phyloP scores from a whole-genome alignment of 1,140 invertebrate genomes.

The Anthonomus grandis region DNA sequence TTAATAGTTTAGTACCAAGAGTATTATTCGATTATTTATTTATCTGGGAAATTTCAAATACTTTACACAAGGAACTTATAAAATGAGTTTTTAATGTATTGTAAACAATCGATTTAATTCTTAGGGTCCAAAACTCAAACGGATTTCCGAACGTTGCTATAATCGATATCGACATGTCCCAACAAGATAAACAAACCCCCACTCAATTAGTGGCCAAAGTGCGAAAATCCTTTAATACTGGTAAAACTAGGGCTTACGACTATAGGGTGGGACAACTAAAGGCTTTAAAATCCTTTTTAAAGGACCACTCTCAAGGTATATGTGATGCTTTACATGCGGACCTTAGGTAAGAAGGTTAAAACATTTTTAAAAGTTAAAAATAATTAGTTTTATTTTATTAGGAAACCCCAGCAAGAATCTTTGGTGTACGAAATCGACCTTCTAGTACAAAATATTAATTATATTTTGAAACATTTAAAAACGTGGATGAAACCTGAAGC shows the following conservation, averaged over 20 bases:
- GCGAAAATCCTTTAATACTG: conserved; percentile 57
- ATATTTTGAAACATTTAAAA: conserved; percentile 61
- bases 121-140: conserved; percentile 12
- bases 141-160: conserved; percentile 11
- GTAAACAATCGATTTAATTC: too few relatives aligned
- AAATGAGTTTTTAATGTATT: too few relatives aligned
- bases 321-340: conserved; percentile 73
- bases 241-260: conserved; percentile 68
- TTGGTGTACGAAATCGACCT: conserved; percentile 64
- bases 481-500: conserved; percentile 65
- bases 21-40: conserved; percentile 4
- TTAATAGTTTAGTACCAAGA: too few relatives aligned
- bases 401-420: conserved; percentile 71
- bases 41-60: too few relatives aligned
- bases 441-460: conserved; percentile 63
- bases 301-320: conserved; percentile 74
- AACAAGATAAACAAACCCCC: conserved; percentile 5
- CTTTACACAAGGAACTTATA: not conserved
- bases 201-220: conserved; percentile 15
- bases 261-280: conserved; percentile 79
- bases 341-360: conserved; percentile 50
- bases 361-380: not conserved
- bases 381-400: conserved; percentile 46
- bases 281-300: conserved; percentile 68
- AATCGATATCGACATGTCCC: conserved; percentile 18